phyloP scores from a whole-genome alignment of 2,113 vertebrate genomes.

The Lophotis ruficrista region DNA sequence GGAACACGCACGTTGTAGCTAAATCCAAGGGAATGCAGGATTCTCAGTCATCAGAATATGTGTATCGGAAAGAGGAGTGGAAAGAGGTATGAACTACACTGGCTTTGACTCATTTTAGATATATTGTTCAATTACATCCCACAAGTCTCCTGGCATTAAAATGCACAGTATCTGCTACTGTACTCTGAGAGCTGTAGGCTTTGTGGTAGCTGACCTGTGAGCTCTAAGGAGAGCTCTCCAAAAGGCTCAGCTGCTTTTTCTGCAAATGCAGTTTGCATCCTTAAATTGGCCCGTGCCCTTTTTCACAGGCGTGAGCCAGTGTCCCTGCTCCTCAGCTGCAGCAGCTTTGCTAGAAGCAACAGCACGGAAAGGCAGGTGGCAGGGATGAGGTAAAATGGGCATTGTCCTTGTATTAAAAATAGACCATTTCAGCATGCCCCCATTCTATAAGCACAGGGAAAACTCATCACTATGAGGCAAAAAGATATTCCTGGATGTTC shows the following conservation, averaged over 20 bases:
- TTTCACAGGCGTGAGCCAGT: not conserved
- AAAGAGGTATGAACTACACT: not conserved
- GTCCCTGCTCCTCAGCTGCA: not conserved
- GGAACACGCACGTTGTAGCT: not conserved
- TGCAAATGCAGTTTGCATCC: not conserved
- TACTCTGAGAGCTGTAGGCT: not conserved
- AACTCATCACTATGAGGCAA: not conserved
- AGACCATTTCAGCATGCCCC: not conserved
- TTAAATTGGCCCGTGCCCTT: accelerated
- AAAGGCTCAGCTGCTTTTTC: not conserved
- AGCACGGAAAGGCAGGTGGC: not conserved
- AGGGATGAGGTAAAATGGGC: not conserved
- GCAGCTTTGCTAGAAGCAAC: not conserved
- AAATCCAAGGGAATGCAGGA: not conserved
- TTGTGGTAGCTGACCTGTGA: not conserved
- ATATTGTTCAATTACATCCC: not conserved
- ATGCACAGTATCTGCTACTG: not conserved
- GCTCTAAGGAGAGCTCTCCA: not conserved
- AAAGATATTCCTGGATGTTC: not conserved
- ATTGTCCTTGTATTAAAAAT: not conserved
- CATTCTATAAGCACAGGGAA: not conserved
- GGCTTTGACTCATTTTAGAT: not conserved
- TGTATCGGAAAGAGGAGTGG: not conserved
- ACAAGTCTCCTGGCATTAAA: not conserved
- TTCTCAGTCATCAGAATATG: not conserved